phyloP scores from a whole-genome alignment of 92 coral and sea anemone genomes.

The Parazoanthus atlanticus region DNA sequence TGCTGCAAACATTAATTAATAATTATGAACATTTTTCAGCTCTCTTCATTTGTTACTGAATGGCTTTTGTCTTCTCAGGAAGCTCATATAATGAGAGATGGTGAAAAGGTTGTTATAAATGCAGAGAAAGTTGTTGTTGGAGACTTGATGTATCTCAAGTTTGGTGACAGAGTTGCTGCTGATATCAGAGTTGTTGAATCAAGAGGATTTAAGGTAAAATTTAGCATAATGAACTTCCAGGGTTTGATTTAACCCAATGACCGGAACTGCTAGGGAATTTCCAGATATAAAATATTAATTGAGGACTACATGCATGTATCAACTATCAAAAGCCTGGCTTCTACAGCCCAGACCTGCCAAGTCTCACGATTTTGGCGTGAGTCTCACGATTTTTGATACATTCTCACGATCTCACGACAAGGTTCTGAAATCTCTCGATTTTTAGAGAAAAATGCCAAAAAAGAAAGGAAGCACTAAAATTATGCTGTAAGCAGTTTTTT shows the following conservation, averaged over 20 bases:
- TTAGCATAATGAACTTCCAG: neutral
- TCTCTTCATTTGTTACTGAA: neutral
- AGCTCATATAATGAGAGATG: conserved; percentile 86
- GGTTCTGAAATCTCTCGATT: too few species aligned
- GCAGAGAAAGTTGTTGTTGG: conserved; percentile 95
- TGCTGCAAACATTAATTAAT: too few species aligned
- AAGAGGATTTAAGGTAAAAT: conserved; percentile 90
- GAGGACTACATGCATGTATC: too few species aligned
- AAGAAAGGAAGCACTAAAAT: too few species aligned
- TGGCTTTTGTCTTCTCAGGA: conserved; percentile 55
- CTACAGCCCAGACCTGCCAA: too few species aligned
- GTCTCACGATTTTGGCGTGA: too few species aligned
- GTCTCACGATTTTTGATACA: too few species aligned
- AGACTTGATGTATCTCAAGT: conserved; percentile 87
- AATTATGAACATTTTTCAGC: neutral
- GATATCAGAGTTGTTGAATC: conserved; percentile 89
- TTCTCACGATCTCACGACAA: too few species aligned
- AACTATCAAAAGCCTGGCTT: too few species aligned
- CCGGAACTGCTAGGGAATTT: neutral
- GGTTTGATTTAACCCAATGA: too few species aligned
- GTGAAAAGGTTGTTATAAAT: conserved; percentile 72
- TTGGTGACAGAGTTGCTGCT: conserved; percentile 96
- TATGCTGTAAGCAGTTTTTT: too few species aligned
- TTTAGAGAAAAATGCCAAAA: too few species aligned
- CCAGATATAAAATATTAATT: neutral